Percentiles rank a stretch among this genome's conserved stretches.
phyloP scores from a whole-genome alignment of 2,888 invertebrate species.

The Tipula vernalis region DNA sequence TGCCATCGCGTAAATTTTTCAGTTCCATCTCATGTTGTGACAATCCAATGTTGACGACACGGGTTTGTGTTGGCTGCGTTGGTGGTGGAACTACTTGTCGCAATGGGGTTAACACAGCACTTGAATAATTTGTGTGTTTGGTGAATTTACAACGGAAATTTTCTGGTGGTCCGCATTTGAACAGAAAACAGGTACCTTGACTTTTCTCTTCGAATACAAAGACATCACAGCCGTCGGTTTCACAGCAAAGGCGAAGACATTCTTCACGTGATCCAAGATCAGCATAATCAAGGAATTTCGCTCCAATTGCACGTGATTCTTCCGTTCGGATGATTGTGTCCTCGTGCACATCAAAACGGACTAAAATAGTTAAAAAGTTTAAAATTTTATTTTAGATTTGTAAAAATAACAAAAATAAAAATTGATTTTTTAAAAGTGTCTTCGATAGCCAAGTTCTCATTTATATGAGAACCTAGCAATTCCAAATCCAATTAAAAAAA shows the following conservation, averaged over 20 bases:
- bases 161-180: slow-evolving; percentile 79
- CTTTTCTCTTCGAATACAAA: slow-evolving; percentile 89
- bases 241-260: slow-evolving; percentile 77
- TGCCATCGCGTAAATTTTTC: slow-evolving; percentile 44
- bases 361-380: slow-evolving; percentile 19
- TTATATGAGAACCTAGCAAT: too few relatives aligned
- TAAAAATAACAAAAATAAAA: too few relatives aligned
- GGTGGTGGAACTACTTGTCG: slow-evolving; percentile 28
- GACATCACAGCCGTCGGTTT: slow-evolving; percentile 76
- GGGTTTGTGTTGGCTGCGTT: slow-evolving; percentile 24
- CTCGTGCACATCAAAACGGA: slow-evolving; percentile 64
- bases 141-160: slow-evolving; percentile 91
- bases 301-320: slow-evolving; percentile 79
- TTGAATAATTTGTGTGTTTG: slow-evolving; percentile 75
- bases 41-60: slow-evolving; percentile 18
- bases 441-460: too few relatives aligned
- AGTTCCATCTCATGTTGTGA: slow-evolving; percentile 35
- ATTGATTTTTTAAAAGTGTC: too few relatives aligned
- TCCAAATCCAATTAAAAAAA: too few relatives aligned
- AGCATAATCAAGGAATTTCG: slow-evolving; percentile 74
- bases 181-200: slow-evolving; percentile 80
- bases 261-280: slow-evolving; percentile 70
- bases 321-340: slow-evolving; percentile 85
- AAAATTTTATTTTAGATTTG: too few relatives aligned
- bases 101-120: slow-evolving; percentile 65